Percentiles rank a stretch among this genome's conserved stretches.
These are phyloP conservation scores for Neotoxoptera formosana DNA, from an alignment of 1,140 invertebrate genomes.

Conservation along the genomic window DNA sequence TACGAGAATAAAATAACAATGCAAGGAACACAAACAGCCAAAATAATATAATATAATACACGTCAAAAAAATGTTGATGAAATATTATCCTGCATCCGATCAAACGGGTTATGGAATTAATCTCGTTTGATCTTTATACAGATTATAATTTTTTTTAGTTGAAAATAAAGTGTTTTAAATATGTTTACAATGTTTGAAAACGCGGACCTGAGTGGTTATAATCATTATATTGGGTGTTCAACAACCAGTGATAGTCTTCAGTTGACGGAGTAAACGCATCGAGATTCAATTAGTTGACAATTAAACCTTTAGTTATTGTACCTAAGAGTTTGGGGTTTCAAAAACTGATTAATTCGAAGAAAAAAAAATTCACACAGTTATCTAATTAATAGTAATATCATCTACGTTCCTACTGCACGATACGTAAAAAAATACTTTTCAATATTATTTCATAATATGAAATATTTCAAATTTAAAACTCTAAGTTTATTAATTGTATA, in stretches of 20 bases:
- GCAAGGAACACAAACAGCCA: background rate
- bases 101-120: background rate
- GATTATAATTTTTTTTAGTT: background rate
- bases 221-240: background rate
- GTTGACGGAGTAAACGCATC: background rate
- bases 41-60: background rate
- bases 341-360: background rate
- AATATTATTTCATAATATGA: no score
- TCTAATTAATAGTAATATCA: no score
- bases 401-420: no score
- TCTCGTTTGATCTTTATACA: background rate
- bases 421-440: no score
- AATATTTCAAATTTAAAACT: no score
- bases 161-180: background rate
- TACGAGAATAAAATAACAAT: constrained; percentile 16
- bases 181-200: no score
- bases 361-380: no score
- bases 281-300: background rate
- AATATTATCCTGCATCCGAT: background rate
- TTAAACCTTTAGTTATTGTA: background rate
- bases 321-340: background rate
- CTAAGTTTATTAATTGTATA: no score
- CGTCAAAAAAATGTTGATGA: constrained; percentile 4
- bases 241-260: background rate
- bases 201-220: no score